Percentiles rank a stretch among this genome's conserved stretches.
Conservation (phyloP, 2,113 vertebrate species). For the Stegastes partitus region DNA sequence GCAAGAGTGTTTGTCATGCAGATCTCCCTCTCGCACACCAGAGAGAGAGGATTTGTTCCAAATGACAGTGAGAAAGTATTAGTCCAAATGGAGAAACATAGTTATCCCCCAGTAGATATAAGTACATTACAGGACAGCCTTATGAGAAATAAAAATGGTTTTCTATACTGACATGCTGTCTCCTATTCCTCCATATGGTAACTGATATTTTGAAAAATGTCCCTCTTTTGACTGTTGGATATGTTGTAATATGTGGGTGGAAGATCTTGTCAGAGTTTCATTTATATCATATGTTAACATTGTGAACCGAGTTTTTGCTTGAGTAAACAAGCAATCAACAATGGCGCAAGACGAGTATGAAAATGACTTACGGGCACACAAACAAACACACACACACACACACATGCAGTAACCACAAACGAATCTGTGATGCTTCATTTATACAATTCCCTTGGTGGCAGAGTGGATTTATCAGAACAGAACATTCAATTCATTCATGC, state of each 20-base stretch:
- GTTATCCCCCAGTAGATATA: conserved; percentile 80
- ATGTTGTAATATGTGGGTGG: conserved; percentile 60
- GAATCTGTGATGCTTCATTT: conserved; percentile 77
- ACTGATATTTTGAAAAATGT: conserved; percentile 63
- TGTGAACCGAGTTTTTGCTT: conserved; percentile 64
- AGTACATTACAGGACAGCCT: conserved; percentile 80
- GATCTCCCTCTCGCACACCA: conserved; percentile 55
- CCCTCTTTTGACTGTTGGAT: conserved; percentile 59
- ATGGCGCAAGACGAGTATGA: conserved; percentile 49
- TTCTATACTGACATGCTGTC: conserved; percentile 81
- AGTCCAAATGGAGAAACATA: conserved; percentile 69
- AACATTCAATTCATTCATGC: conserved; percentile 79
- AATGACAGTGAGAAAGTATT: conserved; percentile 70
- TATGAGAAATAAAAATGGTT: conserved; percentile 84
- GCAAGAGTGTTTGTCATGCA: conserved; percentile 59
- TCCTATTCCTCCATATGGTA: conserved; percentile 64
- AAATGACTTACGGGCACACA: conserved; percentile 68
- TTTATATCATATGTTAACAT: conserved; percentile 71
- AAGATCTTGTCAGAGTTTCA: conserved; percentile 67
- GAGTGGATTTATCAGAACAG: conserved; percentile 75
- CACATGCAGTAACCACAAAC: conserved; percentile 55
- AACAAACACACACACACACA: conserved; percentile 38
- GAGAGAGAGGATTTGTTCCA: conserved; percentile 63
- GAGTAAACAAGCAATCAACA: conserved; percentile 77
- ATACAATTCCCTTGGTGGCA: conserved; percentile 69